Evolutionary conservation across 2,797 vertebrate species (phyloP), one percentile per base, ranked within the genome.

Genomic region (Decapterus maruadsi): DNA sequence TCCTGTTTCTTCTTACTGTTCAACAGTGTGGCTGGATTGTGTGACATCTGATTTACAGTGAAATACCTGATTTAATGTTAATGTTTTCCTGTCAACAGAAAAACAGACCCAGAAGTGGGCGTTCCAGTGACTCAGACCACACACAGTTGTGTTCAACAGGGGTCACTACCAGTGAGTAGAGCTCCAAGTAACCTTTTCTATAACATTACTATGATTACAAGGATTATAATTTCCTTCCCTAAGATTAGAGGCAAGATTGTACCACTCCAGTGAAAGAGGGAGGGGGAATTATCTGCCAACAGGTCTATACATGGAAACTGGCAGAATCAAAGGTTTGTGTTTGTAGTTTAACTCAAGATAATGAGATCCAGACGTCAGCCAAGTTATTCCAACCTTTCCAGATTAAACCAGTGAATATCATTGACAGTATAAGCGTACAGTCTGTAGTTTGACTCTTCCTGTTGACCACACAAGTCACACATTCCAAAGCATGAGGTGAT

Each of bases 151-250:
- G 63, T 43, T 69, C 34, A 69, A 6, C 16, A 57, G n/a, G 14
- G 31, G 43, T 45, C 1, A 0, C 9, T 9, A 16, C 34, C 56
- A 60, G 53, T 38, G 5, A 57, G 48, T 6, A 22, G 13, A 16
- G 29, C 38, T 59, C 46, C 29, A 6, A 48, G 11, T 13, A 65
- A 14, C 34, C 36, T 50, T 76, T 42, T 45, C 26, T 4, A 0
- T 50, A 65, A 0, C 70, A 77, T 65, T 63, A 54, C 76, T 59
- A 68, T 88, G 54, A 72, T 78, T 77, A 65, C 54, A 53, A 68
- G 66, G 83, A 89, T 90, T 78, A 88, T 73, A 17, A 65, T 86
- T 64, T 86, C 68, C 65, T 80, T 65, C 14, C 61, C 22, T 19
- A 26, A 62, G 81, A 87, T 92, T 84, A 90, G 48, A 80, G 13